A percentile compares a stretch with the other conserved stretches of the same genome.
phyloP scores from a whole-genome alignment of 1,140 invertebrate species.

The Adelges cooleyi region DNA sequence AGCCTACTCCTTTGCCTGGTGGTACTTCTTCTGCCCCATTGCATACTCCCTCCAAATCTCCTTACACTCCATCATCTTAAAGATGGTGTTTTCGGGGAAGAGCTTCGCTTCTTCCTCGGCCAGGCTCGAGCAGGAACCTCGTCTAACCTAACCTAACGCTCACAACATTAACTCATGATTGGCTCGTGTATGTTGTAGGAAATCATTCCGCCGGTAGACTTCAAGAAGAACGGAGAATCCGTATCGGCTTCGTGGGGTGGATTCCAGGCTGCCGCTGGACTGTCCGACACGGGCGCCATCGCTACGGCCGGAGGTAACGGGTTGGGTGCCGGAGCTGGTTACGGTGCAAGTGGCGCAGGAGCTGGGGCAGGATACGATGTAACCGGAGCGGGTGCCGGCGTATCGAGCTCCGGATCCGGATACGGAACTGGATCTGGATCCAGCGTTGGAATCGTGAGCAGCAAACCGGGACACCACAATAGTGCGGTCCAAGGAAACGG shows the following conservation, averaged over 20 bases:
- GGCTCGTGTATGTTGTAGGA: not conserved
- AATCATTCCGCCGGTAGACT: not conserved
- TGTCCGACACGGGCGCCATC: not conserved
- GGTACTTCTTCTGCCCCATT: too few species aligned
- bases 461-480: not conserved
- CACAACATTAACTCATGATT: too few species aligned
- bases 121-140: too few species aligned
- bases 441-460: too few species aligned
- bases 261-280: slow-evolving; percentile 11
- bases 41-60: too few species aligned
- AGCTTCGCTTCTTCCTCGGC: too few species aligned
- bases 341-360: not conserved
- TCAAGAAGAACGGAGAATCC: not conserved
- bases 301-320: slow-evolving; percentile 11
- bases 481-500: not conserved
- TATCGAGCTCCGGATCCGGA: not conserved
- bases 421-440: not conserved
- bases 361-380: not conserved
- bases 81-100: too few species aligned
- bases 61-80: too few species aligned
- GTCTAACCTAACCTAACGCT: too few species aligned
- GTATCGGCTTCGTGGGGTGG: slow-evolving; percentile 16
- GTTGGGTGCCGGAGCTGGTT: not conserved
- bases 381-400: not conserved
- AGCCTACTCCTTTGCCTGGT: too few species aligned